These are phyloP conservation scores for Masticophis lateralis DNA, from an alignment of 2,797 vertebrate genomes.

Conservation along the genomic window DNA sequence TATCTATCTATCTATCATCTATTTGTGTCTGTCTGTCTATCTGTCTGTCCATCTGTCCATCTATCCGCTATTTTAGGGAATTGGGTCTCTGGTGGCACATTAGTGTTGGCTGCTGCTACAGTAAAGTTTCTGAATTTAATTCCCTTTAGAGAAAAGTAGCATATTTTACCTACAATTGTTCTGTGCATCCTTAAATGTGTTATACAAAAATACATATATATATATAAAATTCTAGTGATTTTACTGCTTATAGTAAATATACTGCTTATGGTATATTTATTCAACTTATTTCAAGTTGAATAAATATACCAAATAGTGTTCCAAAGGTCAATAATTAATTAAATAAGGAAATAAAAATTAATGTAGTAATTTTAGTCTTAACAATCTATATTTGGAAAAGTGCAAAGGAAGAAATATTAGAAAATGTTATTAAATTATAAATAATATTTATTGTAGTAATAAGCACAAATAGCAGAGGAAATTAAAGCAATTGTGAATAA, in stretches of 20 bases:
- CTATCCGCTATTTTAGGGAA: neutral
- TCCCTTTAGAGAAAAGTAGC: neutral
- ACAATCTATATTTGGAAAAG: neutral
- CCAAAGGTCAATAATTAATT: conserved; percentile 36
- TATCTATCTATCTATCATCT: too few relatives aligned
- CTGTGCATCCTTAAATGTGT: neutral
- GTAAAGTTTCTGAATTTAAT: neutral
- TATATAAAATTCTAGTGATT: neutral
- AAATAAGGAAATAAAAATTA: conserved; percentile 32
- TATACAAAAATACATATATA: conserved; percentile 22
- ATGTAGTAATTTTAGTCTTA: conserved; percentile 30
- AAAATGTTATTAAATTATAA: conserved; percentile 56
- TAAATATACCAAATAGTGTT: neutral
- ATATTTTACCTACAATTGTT: neutral
- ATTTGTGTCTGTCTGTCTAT: too few relatives aligned
- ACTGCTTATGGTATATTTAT: too few relatives aligned
- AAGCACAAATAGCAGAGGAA: conserved; percentile 49
- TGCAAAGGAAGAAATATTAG: conserved; percentile 25
- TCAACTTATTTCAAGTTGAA: conserved; percentile 3
- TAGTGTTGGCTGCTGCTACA: neutral
- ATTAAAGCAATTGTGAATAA: conserved; percentile 69
- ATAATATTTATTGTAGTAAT: conserved; percentile 52
- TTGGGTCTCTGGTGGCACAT: neutral
- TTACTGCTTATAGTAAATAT: neutral
- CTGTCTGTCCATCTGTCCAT: too few relatives aligned